A percentile compares a stretch with the other conserved stretches of the same genome.
These are phyloP conservation scores for Dolomedes plantarius DNA, from an alignment of 2,888 invertebrate species.

Conservation along the genomic window DNA sequence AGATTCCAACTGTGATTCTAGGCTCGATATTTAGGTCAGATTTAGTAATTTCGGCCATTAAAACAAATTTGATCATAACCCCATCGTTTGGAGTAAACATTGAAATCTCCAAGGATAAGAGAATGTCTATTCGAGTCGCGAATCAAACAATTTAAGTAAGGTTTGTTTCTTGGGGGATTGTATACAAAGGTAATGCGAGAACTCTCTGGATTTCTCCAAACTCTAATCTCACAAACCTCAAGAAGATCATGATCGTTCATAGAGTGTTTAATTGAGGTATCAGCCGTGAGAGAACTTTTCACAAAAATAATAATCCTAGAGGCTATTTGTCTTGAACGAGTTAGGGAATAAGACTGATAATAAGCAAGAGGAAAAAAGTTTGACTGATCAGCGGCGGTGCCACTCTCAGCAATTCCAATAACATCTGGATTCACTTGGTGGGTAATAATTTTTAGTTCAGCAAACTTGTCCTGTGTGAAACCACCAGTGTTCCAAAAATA, in stretches of 20 bases:
- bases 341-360: slow-evolving; percentile 1
- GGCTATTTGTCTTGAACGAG: slow-evolving; percentile 3
- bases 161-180: slow-evolving; percentile 26
- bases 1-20: not conserved
- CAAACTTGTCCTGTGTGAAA: slow-evolving; percentile 9
- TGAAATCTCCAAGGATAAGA: slow-evolving; percentile 24
- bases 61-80: not conserved
- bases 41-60: not conserved
- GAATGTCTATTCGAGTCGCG: not conserved
- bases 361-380: not conserved
- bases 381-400: not conserved
- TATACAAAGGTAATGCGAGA: slow-evolving; percentile 12
- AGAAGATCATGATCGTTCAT: not conserved
- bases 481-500: slow-evolving; percentile 27
- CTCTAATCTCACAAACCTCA: slow-evolving; percentile 13
- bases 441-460: slow-evolving; percentile 12
- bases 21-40: not conserved
- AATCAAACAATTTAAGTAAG: not conserved
- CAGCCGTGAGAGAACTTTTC: not conserved
- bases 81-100: slow-evolving; percentile 18
- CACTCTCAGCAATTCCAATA: slow-evolving; percentile 22
- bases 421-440: slow-evolving; percentile 5
- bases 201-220: not conserved
- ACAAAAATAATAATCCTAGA: slow-evolving; percentile 24
- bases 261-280: not conserved